These are phyloP conservation scores for Brachyopa scutellaris DNA, from an alignment of 2,888 invertebrate genomes.

Conservation along the genomic window DNA sequence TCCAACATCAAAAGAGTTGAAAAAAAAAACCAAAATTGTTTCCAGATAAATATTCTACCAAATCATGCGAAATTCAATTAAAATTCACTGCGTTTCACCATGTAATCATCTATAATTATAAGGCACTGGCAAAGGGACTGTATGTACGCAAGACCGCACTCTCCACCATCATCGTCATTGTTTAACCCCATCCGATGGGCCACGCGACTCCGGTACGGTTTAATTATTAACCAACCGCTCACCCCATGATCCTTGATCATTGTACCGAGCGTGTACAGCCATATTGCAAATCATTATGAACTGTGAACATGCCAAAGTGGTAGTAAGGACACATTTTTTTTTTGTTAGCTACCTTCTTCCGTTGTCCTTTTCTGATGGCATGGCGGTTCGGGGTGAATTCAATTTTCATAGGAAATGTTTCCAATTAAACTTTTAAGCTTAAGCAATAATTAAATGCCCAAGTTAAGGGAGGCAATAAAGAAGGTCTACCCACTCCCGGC, in stretches of 20 bases:
- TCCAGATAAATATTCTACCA: conserved; percentile 13
- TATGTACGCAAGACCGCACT: conserved; percentile 18
- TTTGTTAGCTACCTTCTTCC: conserved; percentile 4
- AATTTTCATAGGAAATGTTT: conserved; percentile 60
- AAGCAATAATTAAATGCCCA: conserved; percentile 63
- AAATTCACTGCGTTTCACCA: conserved; percentile 53
- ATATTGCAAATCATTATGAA: conserved; percentile 51
- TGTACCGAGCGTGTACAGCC: background rate
- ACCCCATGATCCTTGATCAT: background rate
- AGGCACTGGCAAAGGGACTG: no score
- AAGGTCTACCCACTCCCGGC: no score
- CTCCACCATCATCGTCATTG: background rate
- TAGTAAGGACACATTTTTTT: conserved; percentile 37
- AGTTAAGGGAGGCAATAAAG: no score
- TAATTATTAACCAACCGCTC: conserved; percentile 30
- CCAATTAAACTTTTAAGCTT: conserved; percentile 65
- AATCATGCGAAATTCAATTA: conserved; percentile 59
- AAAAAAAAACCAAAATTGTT: background rate
- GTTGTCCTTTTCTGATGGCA: conserved; percentile 21
- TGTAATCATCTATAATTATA: conserved; percentile 58
- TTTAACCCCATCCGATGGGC: conserved; percentile 36
- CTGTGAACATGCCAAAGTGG: conserved; percentile 52
- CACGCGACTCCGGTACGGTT: conserved; percentile 10
- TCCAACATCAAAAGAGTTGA: no score
- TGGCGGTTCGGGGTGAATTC: conserved; percentile 22